Base-by-base conservation (phyloP, 2,888 invertebrate genomes). In the Scotopteryx bipunctaria region DNA sequence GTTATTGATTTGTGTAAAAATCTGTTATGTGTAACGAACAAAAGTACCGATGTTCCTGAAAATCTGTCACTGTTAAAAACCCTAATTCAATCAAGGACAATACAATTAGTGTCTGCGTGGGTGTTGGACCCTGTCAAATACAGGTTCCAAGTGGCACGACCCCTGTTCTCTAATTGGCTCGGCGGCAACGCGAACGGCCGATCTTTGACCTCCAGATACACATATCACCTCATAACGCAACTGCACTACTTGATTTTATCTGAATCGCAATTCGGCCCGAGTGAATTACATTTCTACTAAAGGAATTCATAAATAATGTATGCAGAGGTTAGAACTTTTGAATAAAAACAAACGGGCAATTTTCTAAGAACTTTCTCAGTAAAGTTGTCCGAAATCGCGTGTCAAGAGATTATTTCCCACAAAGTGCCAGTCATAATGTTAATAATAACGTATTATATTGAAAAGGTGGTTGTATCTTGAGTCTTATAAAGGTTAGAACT, bases 151-250 rank as follows among this genome's bases (percentile, higher is more conserved):
- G 72, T 70, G 69, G 61, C 73, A 64, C 77, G 86, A 85, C 83
- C 84, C 76, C 67, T 71, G 78, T 76, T 78, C 79, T 79, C 68
- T 82, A 87, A 88, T 89, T 89, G 82, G 69, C 76, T 66, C 71
- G 59, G 59, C 73, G 70, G 47, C 53, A 49, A 65, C 82, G 85
- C 74, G 85, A 88, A 88, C 63, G 87, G 76, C 88, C 86, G 88
- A 83, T 81, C 89, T 78, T 73, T 88, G 86, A 87, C 86, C 89
- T 70, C 66, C 53, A 65, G 81, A 80, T 83, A 83, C 73, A 81
- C 78, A 73, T 78, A 83, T 84, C 84, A 84, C 83, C 79, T 69
- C 64, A 61, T 57, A 60, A 45, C 36, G 43, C 61, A 56, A 62
- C 42, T 60, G 59, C 58, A 61, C 53, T 63, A 49, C 42, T 64